Evolutionary conservation across 2,797 vertebrate species (phyloP), one percentile per base, ranked within the genome.

Genomic region (Chiloscyllium punctatum): DNA sequence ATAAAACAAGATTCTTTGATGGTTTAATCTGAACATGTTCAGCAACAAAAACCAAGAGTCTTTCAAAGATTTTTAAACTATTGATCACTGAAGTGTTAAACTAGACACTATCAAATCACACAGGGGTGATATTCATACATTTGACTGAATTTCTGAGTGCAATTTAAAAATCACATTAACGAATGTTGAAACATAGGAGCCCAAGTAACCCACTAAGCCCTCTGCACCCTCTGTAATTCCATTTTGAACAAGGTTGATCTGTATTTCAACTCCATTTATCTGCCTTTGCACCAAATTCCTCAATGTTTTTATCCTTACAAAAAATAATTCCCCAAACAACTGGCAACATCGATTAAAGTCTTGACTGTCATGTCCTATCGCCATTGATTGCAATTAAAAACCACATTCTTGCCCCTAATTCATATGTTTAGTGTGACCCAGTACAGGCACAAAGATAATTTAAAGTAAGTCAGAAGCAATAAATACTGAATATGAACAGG

Each of bases 1-100:
- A 96, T 16, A 96, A 96, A 82, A 92, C n/a, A 42, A 92, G 68
- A n/a, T 92, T 6, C 18, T 62, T 62, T 92, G 66, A 1, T 23
- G 23, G 57, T 69, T 69, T n/a, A 62, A 9, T 62, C 62, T 13
- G 66, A 92, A 37, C 21, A 37, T 92, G 42, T 69, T 69, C 62
- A 92, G 21, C 3, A 92, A 66, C 30, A 62, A 91, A 91, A 16
- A 37, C 16, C 4, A 84, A 84, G 1, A 9, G 37, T 42, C 79
- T 84, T 84, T 48, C 37, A 48, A 82, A 8, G 37, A 84, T 42
- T 48, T 84, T 42, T 84, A 48, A 84, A 42, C 42, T 84, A 84
- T 84, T 15, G 16, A 25, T 84, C 21, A 84, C 18, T 42, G n/a
- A 84, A 84, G 4, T 84, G 82, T 48, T 84, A 42, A 48, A 48